Conservation (phyloP, 2,888 invertebrate species). For the Listrodromus nycthemerus region DNA sequence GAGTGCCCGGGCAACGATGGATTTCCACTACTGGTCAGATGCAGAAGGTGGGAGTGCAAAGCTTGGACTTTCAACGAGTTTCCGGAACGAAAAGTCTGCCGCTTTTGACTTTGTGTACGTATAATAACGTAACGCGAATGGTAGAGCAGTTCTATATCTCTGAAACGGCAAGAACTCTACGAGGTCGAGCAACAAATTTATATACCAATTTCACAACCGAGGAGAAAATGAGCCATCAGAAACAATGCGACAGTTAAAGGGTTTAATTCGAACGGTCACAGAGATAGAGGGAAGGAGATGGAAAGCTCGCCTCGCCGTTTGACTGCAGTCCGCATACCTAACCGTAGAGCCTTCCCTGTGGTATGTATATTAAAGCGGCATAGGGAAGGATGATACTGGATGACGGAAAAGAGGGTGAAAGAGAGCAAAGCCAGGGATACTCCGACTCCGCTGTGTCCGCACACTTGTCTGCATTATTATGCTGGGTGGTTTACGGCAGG, state of each 20-base stretch:
- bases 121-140: conserved; percentile 14
- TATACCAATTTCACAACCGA: conserved; percentile 77
- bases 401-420: conserved; percentile 59
- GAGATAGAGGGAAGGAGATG: conserved; percentile 54
- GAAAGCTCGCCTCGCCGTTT: conserved; percentile 51
- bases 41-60: conserved; percentile 16
- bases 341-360: conserved; percentile 18
- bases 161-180: conserved; percentile 42
- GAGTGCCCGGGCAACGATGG: conserved; percentile 11
- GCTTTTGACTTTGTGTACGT: conserved; percentile 22
- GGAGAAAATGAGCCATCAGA: conserved; percentile 81
- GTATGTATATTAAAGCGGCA: conserved; percentile 52
- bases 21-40: conserved; percentile 27
- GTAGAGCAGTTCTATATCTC: conserved; percentile 1
- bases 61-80: conserved; percentile 33
- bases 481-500: background rate
- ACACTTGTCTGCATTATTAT: conserved; percentile 39
- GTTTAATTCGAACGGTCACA: conserved; percentile 79
- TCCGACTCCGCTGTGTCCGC: conserved; percentile 30
- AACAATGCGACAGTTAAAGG: conserved; percentile 79
- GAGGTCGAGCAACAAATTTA: conserved; percentile 70
- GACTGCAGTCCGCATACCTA: conserved; percentile 40
- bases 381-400: conserved; percentile 41
- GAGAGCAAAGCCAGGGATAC: conserved; percentile 53
- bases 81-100: conserved; percentile 32